A percentile compares a stretch with the other conserved stretches of the same genome.
Conservation (phyloP, 2,888 invertebrate species). For the Frankliniella intonsa region DNA sequence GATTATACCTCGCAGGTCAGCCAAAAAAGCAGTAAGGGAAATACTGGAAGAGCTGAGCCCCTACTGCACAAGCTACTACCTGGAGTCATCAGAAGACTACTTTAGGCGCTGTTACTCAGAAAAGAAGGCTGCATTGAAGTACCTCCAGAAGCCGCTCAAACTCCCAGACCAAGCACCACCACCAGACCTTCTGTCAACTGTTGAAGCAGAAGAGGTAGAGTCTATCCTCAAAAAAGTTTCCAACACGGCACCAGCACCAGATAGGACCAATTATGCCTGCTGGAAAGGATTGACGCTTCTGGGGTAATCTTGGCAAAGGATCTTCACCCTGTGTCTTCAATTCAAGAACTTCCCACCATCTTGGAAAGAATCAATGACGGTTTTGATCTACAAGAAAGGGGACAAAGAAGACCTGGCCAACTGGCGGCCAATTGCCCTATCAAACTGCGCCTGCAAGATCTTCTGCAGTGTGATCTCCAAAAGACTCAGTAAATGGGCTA, state of each 20-base stretch:
- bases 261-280: slow-evolving; percentile 37
- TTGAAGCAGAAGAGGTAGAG: not conserved
- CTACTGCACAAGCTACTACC: too few relatives aligned
- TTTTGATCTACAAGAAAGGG: slow-evolving; percentile 34
- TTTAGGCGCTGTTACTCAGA: too few relatives aligned
- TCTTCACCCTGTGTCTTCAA: slow-evolving; percentile 36
- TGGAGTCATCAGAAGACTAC: too few relatives aligned
- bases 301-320: slow-evolving; percentile 35
- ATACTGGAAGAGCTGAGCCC: too few relatives aligned
- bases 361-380: slow-evolving; percentile 35
- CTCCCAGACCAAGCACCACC: too few relatives aligned
- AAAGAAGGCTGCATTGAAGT: too few relatives aligned
- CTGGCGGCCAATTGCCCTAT: slow-evolving; percentile 42
- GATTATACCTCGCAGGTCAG: too few relatives aligned
- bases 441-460: slow-evolving; percentile 39
- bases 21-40: too few relatives aligned
- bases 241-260: slow-evolving; percentile 40
- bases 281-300: slow-evolving; percentile 36
- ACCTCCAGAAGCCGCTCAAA: too few relatives aligned
- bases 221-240: not conserved
- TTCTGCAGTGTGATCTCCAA: slow-evolving; percentile 36
- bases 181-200: not conserved
- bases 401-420: slow-evolving; percentile 39
- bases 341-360: slow-evolving; percentile 41
- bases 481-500: slow-evolving; percentile 29